phyloP scores from a whole-genome alignment of 1,140 invertebrate genomes.

The Leptestheria dahalacensis region DNA sequence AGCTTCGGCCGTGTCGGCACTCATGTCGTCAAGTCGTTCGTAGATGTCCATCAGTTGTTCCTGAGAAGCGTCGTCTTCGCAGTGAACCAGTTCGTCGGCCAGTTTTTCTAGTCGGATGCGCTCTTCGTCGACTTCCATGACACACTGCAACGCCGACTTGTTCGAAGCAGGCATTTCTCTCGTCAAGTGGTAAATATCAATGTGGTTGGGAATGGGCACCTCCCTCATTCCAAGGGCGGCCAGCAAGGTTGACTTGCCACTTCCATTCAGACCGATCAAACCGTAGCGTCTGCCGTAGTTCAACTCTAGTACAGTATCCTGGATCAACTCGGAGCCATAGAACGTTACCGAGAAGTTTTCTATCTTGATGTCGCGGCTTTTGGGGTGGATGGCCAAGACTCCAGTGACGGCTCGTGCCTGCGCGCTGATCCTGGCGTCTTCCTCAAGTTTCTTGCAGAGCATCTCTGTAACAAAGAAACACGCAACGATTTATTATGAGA shows the following conservation, averaged over 20 bases:
- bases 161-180: slow-evolving; percentile 92
- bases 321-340: slow-evolving; percentile 87
- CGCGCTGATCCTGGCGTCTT: slow-evolving; percentile 77
- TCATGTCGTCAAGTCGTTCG: slow-evolving; percentile 91
- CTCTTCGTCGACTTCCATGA: slow-evolving; percentile 97
- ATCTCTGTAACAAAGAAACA: slow-evolving; percentile 41
- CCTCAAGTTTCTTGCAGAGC: slow-evolving; percentile 71
- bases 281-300: slow-evolving; percentile 95
- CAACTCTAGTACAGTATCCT: slow-evolving; percentile 89
- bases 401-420: slow-evolving; percentile 89
- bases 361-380: slow-evolving; percentile 92
- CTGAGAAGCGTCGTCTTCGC: slow-evolving; percentile 80
- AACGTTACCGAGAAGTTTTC: slow-evolving; percentile 95
- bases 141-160: slow-evolving; percentile 80
- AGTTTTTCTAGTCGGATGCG: slow-evolving; percentile 77
- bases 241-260: slow-evolving; percentile 86
- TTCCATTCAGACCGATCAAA: slow-evolving; percentile 88
- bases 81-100: slow-evolving; percentile 73
- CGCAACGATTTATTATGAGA: background rate
- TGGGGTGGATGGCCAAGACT: slow-evolving; percentile 81
- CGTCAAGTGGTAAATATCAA: slow-evolving; percentile 95
- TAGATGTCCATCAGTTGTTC: slow-evolving; percentile 96
- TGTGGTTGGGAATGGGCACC: slow-evolving; percentile 87
- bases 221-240: slow-evolving; percentile 82
- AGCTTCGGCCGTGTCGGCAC: slow-evolving; percentile 84